Evolutionary conservation across 1,140 invertebrate genomes (phyloP).

Genomic region (Bradysia coprophila): DNA sequence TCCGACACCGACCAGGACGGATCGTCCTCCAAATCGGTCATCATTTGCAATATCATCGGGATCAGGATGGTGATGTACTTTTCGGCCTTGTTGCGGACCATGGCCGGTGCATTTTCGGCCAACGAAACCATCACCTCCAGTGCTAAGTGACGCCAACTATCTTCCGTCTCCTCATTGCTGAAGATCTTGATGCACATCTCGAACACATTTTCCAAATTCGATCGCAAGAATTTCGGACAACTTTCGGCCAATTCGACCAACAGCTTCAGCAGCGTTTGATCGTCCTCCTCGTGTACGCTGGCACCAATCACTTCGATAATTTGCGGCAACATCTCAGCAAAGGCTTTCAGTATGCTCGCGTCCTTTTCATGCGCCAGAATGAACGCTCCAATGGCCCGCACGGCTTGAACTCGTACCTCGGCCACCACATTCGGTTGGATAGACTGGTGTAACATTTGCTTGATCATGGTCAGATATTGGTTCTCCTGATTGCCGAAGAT

Average conservation of each 20-base stretch:
- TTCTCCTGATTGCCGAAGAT: conserved; percentile 92
- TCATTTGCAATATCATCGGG: conserved; percentile 76
- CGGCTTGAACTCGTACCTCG: conserved; percentile 61
- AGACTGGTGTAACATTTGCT: conserved; percentile 78
- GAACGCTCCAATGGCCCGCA: conserved; percentile 74
- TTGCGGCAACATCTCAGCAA: conserved; percentile 65
- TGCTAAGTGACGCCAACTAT: conserved; percentile 76
- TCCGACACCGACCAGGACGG: conserved; percentile 64
- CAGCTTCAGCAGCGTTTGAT: conserved; percentile 78
- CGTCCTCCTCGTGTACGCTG: conserved; percentile 65
- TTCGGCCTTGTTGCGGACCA: conserved; percentile 77
- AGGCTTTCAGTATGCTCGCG: conserved; percentile 66
- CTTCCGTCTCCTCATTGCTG: conserved; percentile 50
- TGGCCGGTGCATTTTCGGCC: conserved; percentile 85
- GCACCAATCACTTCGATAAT: conserved; percentile 39
- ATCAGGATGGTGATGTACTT: conserved; percentile 65
- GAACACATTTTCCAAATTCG: conserved; percentile 73
- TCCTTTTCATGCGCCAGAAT: conserved; percentile 83
- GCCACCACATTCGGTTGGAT: conserved; percentile 48
- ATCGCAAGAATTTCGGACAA: conserved; percentile 78
- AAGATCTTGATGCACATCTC: conserved; percentile 81
- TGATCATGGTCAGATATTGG: conserved; percentile 82
- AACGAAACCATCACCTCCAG: conserved; percentile 89
- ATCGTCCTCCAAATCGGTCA: conserved; percentile 94
- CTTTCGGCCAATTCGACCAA: conserved; percentile 88